Evolutionary conservation across 2,113 vertebrate genomes (phyloP).

Genomic region (Labeo rohita): DNA sequence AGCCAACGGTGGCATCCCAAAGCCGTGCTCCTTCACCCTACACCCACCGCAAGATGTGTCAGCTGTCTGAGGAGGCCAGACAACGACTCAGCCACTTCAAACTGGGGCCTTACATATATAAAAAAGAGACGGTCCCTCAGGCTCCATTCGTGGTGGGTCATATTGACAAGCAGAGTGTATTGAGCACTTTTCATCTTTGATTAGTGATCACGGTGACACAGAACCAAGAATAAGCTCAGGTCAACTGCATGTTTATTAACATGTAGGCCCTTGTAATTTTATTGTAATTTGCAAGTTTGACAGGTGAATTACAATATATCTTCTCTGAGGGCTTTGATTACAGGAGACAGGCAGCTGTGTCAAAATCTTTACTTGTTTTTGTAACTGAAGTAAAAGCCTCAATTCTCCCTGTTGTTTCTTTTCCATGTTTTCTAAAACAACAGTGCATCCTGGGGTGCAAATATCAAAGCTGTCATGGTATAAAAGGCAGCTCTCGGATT

Average conservation of each 20-base stretch:
- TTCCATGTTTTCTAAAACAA: slow-evolving; percentile 64
- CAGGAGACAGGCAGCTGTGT: slow-evolving; percentile 7
- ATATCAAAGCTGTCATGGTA: slow-evolving; percentile 67
- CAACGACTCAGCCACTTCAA: slow-evolving; percentile 88
- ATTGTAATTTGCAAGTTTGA: background rate
- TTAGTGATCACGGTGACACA: background rate
- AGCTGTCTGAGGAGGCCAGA: slow-evolving; percentile 84
- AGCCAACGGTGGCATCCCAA: slow-evolving; percentile 88
- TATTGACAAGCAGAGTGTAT: background rate
- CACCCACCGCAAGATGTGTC: slow-evolving; percentile 92
- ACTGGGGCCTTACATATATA: slow-evolving; percentile 91
- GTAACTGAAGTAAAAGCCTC: slow-evolving; percentile 33
- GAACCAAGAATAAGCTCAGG: background rate
- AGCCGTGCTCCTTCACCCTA: slow-evolving; percentile 89
- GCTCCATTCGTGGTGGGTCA: slow-evolving; percentile 87
- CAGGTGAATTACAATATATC: background rate
- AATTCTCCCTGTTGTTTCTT: slow-evolving; percentile 51
- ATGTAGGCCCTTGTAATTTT: background rate
- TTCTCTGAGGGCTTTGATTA: background rate
- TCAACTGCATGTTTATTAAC: background rate
- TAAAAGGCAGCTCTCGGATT: slow-evolving; percentile 64
- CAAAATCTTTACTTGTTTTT: slow-evolving; percentile 8
- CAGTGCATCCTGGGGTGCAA: slow-evolving; percentile 65
- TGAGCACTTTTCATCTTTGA: background rate
- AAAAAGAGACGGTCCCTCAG: slow-evolving; percentile 83